Conservation (phyloP, 2,797 vertebrate species). For the Lycodopsis pacificus region DNA sequence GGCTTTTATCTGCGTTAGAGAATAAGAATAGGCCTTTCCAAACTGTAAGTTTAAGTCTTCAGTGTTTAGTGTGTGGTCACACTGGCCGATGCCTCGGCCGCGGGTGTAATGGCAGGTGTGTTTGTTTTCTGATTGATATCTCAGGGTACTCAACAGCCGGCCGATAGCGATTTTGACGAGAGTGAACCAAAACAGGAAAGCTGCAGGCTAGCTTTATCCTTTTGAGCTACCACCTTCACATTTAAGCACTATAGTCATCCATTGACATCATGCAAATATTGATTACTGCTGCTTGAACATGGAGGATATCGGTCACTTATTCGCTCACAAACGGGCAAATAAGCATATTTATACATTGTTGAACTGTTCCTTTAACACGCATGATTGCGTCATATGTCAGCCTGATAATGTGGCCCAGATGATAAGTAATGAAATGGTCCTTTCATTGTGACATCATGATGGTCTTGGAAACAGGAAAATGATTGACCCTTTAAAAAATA, state of each 20-base stretch:
- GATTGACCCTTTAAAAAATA: not conserved
- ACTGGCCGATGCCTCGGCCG: not conserved
- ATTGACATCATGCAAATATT: too few relatives aligned
- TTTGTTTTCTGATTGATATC: constrained; percentile 47
- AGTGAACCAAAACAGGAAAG: too few relatives aligned
- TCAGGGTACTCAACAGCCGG: constrained; percentile 4
- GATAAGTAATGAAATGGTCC: not conserved
- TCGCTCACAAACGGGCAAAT: too few relatives aligned
- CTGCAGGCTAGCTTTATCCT: too few relatives aligned
- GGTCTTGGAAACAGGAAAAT: not conserved
- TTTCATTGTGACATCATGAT: not conserved
- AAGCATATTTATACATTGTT: not conserved
- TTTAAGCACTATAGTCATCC: too few relatives aligned
- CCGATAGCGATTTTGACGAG: not conserved
- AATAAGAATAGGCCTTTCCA: not conserved
- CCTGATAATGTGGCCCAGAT: not conserved
- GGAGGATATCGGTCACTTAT: too few relatives aligned
- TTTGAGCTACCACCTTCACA: too few relatives aligned
- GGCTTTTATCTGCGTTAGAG: not conserved
- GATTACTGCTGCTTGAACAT: too few relatives aligned
- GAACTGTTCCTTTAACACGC: not conserved
- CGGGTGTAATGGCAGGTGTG: constrained; percentile 10
- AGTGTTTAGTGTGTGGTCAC: not conserved
- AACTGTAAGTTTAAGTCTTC: not conserved
- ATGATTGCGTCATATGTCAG: not conserved